Conservation (phyloP, 2,113 vertebrate genomes). For the Ibidorhyncha struthersii region DNA sequence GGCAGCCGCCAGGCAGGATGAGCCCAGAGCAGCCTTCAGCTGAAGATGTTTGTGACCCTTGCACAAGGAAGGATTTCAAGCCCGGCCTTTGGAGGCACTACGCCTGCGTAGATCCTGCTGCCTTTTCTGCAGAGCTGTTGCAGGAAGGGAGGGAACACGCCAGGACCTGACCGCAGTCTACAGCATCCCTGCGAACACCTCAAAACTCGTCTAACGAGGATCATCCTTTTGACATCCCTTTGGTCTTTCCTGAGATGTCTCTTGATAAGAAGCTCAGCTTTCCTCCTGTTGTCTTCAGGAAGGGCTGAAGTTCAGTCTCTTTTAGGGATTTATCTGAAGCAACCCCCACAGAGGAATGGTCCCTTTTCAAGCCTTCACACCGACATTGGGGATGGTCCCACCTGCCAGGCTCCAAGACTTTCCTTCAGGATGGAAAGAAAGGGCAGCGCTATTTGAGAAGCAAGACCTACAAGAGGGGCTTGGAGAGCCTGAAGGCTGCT, state of each 20-base stretch:
- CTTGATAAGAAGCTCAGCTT: background rate
- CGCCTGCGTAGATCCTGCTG: background rate
- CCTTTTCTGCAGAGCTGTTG: background rate
- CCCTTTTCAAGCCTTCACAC: background rate
- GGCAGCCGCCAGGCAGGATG: background rate
- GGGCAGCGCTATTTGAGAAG: fast-evolving
- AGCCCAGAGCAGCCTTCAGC: background rate
- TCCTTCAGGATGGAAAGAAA: background rate
- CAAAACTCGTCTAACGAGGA: background rate
- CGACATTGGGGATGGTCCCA: background rate
- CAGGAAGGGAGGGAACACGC: background rate
- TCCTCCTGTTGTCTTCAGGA: background rate
- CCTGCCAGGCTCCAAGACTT: background rate
- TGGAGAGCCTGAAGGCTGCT: background rate
- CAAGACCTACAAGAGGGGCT: background rate
- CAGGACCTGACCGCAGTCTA: background rate
- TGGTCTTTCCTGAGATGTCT: background rate
- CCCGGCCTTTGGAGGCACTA: background rate
- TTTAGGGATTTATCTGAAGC: background rate
- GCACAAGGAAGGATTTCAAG: background rate
- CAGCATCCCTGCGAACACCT: background rate
- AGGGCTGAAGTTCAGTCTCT: background rate
- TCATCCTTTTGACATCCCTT: background rate
- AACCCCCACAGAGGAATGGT: background rate
- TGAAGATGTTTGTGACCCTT: background rate